Conservation (phyloP, 1,140 invertebrate species). For the Eueides isabella region DNA sequence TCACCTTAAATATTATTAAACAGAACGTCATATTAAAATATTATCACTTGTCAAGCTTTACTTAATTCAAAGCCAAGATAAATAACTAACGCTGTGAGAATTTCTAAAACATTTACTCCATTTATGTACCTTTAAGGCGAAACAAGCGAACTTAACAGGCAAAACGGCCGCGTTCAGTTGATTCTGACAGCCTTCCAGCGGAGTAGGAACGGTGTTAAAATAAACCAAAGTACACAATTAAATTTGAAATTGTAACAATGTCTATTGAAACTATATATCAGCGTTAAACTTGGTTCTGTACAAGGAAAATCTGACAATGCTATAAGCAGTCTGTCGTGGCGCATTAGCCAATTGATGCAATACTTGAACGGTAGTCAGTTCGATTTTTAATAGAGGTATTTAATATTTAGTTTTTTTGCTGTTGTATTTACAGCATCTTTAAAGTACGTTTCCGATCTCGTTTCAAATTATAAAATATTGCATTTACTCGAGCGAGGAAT, state of each 20-base stretch:
- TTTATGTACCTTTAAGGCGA: slow-evolving; percentile 12
- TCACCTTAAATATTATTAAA: no score
- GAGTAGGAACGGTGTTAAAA: not conserved
- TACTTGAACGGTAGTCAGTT: no score
- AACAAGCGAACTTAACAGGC: not conserved
- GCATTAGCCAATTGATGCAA: no score
- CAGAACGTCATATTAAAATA: not conserved
- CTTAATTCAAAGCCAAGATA: not conserved
- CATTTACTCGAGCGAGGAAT: no score
- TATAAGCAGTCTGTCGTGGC: no score
- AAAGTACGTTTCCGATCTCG: no score
- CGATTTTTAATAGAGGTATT: no score
- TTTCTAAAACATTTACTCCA: slow-evolving; percentile 10
- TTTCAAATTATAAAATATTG: no score
- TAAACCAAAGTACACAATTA: slow-evolving; percentile 12
- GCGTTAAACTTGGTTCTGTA: not conserved
- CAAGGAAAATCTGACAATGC: not conserved
- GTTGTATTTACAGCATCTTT: no score
- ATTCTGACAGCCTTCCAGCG: slow-evolving; percentile 7
- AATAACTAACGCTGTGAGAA: not conserved
- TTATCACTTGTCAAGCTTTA: not conserved
- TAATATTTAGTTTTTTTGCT: no score
- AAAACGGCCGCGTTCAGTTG: slow-evolving; percentile 1
- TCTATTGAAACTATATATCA: slow-evolving; percentile 8
- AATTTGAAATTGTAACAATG: slow-evolving; percentile 23